Evolutionary conservation across 2,797 vertebrate genomes (phyloP).

Genomic region (Coracias cyanogaster): DNA sequence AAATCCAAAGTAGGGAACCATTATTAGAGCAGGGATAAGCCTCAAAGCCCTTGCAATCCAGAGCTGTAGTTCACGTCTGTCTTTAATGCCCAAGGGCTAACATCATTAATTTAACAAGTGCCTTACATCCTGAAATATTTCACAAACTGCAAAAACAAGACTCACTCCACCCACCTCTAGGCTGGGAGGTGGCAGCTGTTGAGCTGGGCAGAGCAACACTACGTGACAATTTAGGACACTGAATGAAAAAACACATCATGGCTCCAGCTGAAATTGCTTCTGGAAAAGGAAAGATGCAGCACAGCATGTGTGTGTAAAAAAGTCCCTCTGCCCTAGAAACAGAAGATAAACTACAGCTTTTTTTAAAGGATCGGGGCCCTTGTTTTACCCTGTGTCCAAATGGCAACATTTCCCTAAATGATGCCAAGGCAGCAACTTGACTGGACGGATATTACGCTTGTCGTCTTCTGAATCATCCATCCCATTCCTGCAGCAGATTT

Average conservation of each 20-base stretch:
- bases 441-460: neutral
- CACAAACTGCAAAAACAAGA: constrained; percentile 32
- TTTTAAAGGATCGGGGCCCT: neutral
- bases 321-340: neutral
- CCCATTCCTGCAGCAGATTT: neutral
- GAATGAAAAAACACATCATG: neutral
- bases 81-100: constrained; percentile 18
- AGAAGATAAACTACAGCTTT: neutral
- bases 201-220: neutral
- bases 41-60: neutral
- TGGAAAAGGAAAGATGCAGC: neutral
- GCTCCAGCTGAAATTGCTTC: neutral
- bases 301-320: neutral
- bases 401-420: neutral
- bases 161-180: constrained; percentile 18
- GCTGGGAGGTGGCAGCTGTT: constrained; percentile 35
- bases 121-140: constrained; percentile 42
- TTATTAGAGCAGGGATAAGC: neutral
- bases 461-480: constrained; percentile 32
- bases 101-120: neutral
- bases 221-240: neutral
- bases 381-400: neutral
- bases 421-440: neutral
- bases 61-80: neutral
- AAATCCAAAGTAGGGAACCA: neutral